Percentiles rank a stretch among this genome's conserved stretches.
phyloP scores from a whole-genome alignment of 2,113 vertebrate species.

The Fulica atra region DNA sequence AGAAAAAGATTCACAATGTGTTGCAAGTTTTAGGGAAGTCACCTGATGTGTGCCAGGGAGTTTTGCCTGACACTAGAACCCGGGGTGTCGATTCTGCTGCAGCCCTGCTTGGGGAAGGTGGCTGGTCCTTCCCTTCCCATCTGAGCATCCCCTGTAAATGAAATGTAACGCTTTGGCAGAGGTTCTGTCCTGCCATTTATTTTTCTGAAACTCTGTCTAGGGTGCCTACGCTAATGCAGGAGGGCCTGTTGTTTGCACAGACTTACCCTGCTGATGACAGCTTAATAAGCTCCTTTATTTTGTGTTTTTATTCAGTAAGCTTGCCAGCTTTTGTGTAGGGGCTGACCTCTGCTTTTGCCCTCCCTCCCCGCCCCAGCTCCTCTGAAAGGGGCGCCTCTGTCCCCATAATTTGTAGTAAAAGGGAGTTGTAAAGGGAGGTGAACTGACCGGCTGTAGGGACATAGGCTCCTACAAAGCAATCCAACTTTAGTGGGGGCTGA shows the following conservation, averaged over 20 bases:
- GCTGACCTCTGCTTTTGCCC: constrained; percentile 65
- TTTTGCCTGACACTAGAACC: background rate
- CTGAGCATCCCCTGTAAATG: background rate
- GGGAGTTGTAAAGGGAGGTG: constrained; percentile 11
- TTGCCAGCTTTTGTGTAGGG: constrained; percentile 69
- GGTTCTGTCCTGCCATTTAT: background rate
- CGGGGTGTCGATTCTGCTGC: rapidly evolving
- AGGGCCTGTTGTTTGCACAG: constrained; percentile 27
- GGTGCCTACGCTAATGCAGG: background rate
- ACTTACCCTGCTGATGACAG: constrained; percentile 55
- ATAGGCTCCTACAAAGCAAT: background rate
- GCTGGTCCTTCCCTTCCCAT: rapidly evolving
- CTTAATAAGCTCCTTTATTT: constrained; percentile 73
- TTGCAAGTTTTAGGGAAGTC: background rate
- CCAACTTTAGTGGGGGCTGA: background rate
- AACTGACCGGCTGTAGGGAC: background rate
- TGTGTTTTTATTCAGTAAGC: constrained; percentile 67
- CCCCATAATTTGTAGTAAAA: constrained; percentile 52
- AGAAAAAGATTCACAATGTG: background rate
- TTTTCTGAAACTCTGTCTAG: background rate
- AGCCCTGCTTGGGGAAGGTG: too few species aligned
- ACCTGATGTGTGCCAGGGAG: background rate
- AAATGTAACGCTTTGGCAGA: background rate
- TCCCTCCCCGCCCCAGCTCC: background rate
- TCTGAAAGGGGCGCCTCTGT: constrained; percentile 58